A percentile compares a stretch with the other conserved stretches of the same genome.
These are phyloP conservation scores for Aurelia sp. DNA, from an alignment of 30 jellyfish, hydroid and myxozoan species.

Conservation along the genomic window DNA sequence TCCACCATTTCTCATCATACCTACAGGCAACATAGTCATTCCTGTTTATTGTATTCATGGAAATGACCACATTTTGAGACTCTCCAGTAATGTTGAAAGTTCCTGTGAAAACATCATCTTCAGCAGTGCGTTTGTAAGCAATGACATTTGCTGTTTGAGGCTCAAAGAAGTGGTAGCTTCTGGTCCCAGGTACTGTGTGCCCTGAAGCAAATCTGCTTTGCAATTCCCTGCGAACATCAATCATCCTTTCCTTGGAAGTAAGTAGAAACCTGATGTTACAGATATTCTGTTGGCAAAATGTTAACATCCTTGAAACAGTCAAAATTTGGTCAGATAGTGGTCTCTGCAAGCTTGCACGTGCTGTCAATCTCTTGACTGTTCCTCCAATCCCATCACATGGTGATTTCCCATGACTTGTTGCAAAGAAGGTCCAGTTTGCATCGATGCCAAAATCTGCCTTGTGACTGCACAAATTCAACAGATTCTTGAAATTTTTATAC, in stretches of 20 bases:
- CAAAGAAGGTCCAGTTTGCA: constrained; percentile 76
- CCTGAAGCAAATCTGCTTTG: neutral
- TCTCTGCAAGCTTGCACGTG: constrained; percentile 40
- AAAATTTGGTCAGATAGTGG: neutral
- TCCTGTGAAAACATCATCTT: neutral
- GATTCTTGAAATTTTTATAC: constrained; percentile 66
- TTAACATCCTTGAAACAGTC: neutral
- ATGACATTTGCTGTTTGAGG: constrained; percentile 2
- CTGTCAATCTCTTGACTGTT: constrained; percentile 56
- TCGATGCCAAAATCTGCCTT: constrained; percentile 25
- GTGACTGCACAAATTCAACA: constrained; percentile 40
- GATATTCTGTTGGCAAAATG: constrained; percentile 21
- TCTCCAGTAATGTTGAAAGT: neutral
- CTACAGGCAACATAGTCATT: constrained; percentile 18
- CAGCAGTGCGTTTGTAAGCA: neutral
- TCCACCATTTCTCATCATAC: constrained; percentile 37
- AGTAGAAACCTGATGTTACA: neutral
- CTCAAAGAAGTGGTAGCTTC: constrained; percentile 27
- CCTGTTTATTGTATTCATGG: neutral
- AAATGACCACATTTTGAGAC: neutral
- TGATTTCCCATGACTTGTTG: constrained; percentile 74
- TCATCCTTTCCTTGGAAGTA: neutral
- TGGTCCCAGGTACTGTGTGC: constrained; percentile 28
- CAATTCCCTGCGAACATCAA: neutral
- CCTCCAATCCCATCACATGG: constrained; percentile 83